Conservation (phyloP, 2,888 invertebrate species). For the Ligdia adustata region DNA sequence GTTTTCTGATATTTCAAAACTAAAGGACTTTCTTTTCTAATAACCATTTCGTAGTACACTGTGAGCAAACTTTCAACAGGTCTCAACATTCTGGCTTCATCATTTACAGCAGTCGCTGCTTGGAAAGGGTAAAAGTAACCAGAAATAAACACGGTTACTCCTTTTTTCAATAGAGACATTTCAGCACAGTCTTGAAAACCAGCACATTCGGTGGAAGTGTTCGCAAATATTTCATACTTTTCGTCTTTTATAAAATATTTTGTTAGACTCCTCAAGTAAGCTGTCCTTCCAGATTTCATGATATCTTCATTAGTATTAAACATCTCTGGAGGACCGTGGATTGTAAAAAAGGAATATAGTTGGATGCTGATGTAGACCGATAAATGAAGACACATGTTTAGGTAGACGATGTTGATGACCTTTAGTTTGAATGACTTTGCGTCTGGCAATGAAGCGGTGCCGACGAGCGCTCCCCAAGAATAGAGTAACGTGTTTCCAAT, state of each 20-base stretch:
- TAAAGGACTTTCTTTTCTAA: slow-evolving; percentile 53
- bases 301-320: slow-evolving; percentile 57
- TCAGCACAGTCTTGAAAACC: slow-evolving; percentile 50
- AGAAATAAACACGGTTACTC: slow-evolving; percentile 55
- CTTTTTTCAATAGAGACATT: slow-evolving; percentile 47
- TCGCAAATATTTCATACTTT: slow-evolving; percentile 50
- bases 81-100: slow-evolving; percentile 60
- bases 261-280: slow-evolving; percentile 43
- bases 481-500: slow-evolving; percentile 49
- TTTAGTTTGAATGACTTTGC: slow-evolving; percentile 61
- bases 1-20: slow-evolving; percentile 46
- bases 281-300: slow-evolving; percentile 50
- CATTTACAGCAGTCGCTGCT: slow-evolving; percentile 52
- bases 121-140: slow-evolving; percentile 54
- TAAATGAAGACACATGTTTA: slow-evolving; percentile 59
- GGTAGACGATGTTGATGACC: slow-evolving; percentile 55
- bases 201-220: slow-evolving; percentile 52
- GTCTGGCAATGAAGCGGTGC: slow-evolving; percentile 52
- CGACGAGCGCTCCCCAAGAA: slow-evolving; percentile 62
- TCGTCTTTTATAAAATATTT: slow-evolving; percentile 58
- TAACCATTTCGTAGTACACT: slow-evolving; percentile 65
- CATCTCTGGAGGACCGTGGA: slow-evolving; percentile 54
- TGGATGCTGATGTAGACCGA: slow-evolving; percentile 61
- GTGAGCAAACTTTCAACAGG: slow-evolving; percentile 55
- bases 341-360: slow-evolving; percentile 65